Evolutionary conservation across 2,888 invertebrate species (phyloP).

Genomic region (Pandemis cinnamomeana): DNA sequence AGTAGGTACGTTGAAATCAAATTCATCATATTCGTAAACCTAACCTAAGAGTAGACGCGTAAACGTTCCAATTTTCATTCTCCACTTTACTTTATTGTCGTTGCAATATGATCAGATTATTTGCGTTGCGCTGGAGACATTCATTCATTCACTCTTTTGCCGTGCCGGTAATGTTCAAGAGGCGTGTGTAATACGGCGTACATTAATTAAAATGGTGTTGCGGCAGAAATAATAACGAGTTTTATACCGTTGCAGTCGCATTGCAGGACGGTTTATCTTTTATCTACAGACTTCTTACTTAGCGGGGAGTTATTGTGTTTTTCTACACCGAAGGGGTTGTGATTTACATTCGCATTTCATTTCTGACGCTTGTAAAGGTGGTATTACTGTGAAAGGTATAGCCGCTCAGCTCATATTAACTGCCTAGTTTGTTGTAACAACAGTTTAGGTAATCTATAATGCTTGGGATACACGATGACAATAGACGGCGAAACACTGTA

Average conservation of each 20-base stretch:
- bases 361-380: background rate
- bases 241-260: conserved; percentile 34
- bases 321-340: conserved; percentile 16
- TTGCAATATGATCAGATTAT: conserved; percentile 29
- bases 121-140: conserved; percentile 23
- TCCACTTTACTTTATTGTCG: background rate
- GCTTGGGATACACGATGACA: too few relatives aligned
- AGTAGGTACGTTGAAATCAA: background rate
- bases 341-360: conserved; percentile 29
- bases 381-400: too few relatives aligned
- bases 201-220: conserved; percentile 40
- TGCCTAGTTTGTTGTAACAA: background rate
- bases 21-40: background rate
- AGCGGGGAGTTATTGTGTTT: conserved; percentile 31
- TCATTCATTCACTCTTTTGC: conserved; percentile 5
- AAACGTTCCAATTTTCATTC: background rate
- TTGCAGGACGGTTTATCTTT: conserved; percentile 37
- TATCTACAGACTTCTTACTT: conserved; percentile 39
- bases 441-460: background rate
- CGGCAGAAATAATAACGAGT: conserved; percentile 40
- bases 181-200: conserved; percentile 22
- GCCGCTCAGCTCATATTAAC: background rate
- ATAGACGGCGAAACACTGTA: too few relatives aligned
- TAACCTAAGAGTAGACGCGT: background rate
- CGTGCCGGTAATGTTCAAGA: conserved; percentile 22